These are phyloP conservation scores for Cotesia chilonis DNA, from an alignment of 1,140 invertebrate species.

Conservation along the genomic window DNA sequence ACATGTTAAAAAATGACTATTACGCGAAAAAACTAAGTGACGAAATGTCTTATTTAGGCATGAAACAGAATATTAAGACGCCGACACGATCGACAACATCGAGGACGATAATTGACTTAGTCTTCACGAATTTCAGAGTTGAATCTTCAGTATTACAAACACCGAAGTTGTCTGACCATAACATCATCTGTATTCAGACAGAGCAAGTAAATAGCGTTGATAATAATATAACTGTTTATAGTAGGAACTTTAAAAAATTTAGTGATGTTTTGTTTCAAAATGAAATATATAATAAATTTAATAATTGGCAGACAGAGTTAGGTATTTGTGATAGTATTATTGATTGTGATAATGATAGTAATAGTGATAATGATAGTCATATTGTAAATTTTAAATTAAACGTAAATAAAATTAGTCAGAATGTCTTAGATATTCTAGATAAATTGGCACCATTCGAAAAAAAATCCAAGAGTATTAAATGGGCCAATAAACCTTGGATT, in stretches of 20 bases:
- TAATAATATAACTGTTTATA: background rate
- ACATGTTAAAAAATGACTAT: constrained; percentile 10
- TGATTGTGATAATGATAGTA: no score
- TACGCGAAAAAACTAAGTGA: constrained; percentile 20
- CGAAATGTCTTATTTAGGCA: background rate
- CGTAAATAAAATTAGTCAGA: background rate
- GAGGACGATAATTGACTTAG: constrained; percentile 28
- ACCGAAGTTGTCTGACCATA: constrained; percentile 29
- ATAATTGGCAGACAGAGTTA: no score
- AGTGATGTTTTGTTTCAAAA: no score
- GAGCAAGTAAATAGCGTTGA: background rate
- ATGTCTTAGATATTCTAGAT: background rate
- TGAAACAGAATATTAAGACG: constrained; percentile 27
- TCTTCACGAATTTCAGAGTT: constrained; percentile 25
- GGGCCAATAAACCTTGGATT: constrained; percentile 1
- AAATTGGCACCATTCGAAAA: background rate
- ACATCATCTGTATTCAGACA: background rate
- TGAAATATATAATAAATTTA: no score
- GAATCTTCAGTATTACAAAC: constrained; percentile 14
- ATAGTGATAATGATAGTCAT: no score
- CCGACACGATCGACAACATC: constrained; percentile 21
- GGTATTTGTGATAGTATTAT: no score
- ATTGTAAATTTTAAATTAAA: background rate
- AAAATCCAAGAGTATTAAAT: constrained; percentile 6
- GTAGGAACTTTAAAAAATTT: no score